Evolutionary conservation across 2,113 vertebrate genomes (phyloP).

Genomic region (Halcyon malimbica): DNA sequence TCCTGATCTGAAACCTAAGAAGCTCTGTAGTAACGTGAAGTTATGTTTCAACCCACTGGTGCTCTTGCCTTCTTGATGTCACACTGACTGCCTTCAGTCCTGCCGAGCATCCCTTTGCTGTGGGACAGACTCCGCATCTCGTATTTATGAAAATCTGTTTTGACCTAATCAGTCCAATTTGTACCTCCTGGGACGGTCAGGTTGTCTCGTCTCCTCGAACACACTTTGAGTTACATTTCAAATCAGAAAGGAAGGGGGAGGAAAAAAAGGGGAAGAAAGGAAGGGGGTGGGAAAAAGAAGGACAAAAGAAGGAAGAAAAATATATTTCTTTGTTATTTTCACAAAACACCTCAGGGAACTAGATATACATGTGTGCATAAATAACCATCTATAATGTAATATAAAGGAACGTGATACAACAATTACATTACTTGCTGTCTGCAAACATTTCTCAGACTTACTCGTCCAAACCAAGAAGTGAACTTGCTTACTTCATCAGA

Average conservation of each 20-base stretch:
- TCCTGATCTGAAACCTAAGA: background rate
- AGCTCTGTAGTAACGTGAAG: background rate
- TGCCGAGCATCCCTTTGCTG: background rate
- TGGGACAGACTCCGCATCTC: background rate
- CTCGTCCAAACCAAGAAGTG: background rate
- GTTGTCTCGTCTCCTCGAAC: background rate
- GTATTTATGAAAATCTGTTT: constrained; percentile 8
- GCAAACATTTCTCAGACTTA: background rate
- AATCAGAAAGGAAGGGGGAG: background rate
- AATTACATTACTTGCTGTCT: background rate
- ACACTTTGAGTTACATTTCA: background rate
- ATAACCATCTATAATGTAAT: too few species aligned
- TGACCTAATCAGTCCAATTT: constrained; percentile 19
- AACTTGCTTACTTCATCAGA: background rate
- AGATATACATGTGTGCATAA: background rate
- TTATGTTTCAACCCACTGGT: background rate
- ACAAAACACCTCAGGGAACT: background rate
- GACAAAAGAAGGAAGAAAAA: background rate
- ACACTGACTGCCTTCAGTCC: background rate
- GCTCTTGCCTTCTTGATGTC: background rate
- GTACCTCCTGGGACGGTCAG: background rate
- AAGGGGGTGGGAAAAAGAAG: too few species aligned
- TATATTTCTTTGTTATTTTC: background rate
- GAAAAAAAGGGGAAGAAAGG: background rate
- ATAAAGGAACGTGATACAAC: background rate